Percentiles rank a stretch among this genome's conserved stretches.
Evolutionary conservation across 1,140 invertebrate species (phyloP).

Genomic region (Brachionus sp.): DNA sequence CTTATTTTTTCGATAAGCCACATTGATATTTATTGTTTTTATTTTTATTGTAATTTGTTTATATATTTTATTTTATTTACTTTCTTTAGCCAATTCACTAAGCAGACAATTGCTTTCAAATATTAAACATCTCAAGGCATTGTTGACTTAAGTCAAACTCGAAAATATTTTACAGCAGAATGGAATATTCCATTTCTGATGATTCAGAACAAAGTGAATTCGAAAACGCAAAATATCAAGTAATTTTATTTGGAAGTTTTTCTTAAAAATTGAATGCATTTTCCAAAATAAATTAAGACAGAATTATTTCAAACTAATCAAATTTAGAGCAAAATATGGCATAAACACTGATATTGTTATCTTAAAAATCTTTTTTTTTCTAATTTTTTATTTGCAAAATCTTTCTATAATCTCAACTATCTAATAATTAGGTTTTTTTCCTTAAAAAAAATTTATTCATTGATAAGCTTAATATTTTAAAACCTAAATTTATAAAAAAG

Average conservation of each 20-base stretch:
- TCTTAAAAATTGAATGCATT: too few species aligned
- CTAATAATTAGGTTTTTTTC: too few species aligned
- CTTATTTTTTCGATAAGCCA: neutral
- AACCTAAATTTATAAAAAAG: too few species aligned
- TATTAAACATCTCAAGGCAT: neutral
- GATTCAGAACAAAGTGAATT: conserved; percentile 42
- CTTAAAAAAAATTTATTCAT: too few species aligned
- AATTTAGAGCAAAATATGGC: neutral
- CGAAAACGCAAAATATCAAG: conserved; percentile 13
- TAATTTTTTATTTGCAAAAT: too few species aligned
- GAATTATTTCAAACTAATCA: neutral
- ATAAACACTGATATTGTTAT: too few species aligned
- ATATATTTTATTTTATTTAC: neutral
- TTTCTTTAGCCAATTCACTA: neutral
- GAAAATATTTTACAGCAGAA: neutral
- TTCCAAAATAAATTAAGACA: too few species aligned
- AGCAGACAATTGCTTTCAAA: neutral
- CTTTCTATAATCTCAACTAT: too few species aligned
- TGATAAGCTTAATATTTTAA: too few species aligned
- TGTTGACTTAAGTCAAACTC: neutral
- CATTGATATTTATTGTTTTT: neutral
- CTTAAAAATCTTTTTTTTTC: neutral
- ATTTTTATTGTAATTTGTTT: neutral
- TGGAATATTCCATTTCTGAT: conserved; percentile 44
- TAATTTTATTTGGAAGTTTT: conserved; percentile 16